Evolutionary conservation across 2,113 vertebrate genomes (phyloP).

Genomic region (Psittacus erithacus): DNA sequence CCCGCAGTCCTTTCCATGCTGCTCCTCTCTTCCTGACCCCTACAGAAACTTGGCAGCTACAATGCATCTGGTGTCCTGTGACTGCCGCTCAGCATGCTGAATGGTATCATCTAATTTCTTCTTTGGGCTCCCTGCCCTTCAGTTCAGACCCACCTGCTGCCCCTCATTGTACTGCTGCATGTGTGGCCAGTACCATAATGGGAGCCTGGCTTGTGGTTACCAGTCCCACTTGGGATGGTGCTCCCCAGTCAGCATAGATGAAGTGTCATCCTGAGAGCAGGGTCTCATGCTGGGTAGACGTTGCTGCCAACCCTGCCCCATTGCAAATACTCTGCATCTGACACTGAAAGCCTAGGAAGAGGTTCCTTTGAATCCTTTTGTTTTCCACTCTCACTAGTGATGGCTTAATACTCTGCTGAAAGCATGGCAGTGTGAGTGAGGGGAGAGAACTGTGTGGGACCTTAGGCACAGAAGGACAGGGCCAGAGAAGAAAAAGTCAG

Average conservation of each 20-base stretch:
- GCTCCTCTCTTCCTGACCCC: neutral
- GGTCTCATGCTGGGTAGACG: neutral
- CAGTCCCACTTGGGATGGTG: neutral
- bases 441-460: neutral
- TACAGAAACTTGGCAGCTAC: neutral
- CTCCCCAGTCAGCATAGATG: neutral
- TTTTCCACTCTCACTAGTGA: neutral
- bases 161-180: slow-evolving; percentile 1
- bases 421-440: neutral
- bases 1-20: neutral
- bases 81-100: neutral
- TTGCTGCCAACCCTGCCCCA: neutral
- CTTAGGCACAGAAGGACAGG: neutral
- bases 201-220: neutral
- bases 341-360: neutral
- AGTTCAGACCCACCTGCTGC: slow-evolving; percentile 44
- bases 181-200: neutral
- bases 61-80: neutral
- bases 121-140: slow-evolving; percentile 26
- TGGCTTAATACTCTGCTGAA: neutral
- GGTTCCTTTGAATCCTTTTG: neutral
- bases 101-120: slow-evolving; percentile 8
- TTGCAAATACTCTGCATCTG: neutral
- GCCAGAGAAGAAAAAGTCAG: neutral
- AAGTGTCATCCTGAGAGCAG: neutral